phyloP scores from a whole-genome alignment of 2,888 invertebrate species.

The Euclidia mi region DNA sequence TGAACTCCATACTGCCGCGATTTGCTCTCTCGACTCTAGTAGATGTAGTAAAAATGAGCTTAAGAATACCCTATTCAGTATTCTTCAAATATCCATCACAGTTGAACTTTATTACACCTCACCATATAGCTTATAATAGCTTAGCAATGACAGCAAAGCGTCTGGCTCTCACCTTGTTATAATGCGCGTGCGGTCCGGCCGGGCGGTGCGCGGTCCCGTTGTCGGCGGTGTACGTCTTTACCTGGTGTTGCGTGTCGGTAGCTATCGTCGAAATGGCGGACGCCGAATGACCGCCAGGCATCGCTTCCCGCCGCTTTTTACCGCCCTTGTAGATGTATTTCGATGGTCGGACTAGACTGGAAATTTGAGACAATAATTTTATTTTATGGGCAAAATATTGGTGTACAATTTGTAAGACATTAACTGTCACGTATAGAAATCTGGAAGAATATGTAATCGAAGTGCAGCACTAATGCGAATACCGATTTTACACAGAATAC shows the following conservation, averaged over 20 bases:
- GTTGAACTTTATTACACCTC: neutral
- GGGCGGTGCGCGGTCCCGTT: conserved; percentile 95
- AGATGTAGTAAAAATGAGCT: no score
- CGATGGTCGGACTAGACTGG: conserved; percentile 84
- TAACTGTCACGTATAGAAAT: no score
- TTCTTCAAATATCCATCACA: no score
- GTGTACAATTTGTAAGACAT: no score
- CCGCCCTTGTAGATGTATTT: conserved; percentile 86
- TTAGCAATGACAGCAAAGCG: conserved; percentile 70
- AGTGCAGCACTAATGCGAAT: no score
- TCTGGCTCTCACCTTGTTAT: conserved; percentile 96
- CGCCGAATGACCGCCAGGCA: conserved; percentile 72
- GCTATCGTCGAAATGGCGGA: conserved; percentile 89
- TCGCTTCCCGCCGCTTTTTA: conserved; percentile 84
- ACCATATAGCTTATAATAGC: conserved; percentile 35
- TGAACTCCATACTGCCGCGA: no score
- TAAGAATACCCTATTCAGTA: no score
- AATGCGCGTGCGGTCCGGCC: conserved; percentile 95
- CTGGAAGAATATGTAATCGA: no score
- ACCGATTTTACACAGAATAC: no score
- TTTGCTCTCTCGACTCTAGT: no score
- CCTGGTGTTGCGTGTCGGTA: conserved; percentile 95
- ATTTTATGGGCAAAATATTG: no score
- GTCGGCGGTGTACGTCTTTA: conserved; percentile 98
- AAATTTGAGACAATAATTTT: neutral